These are phyloP conservation scores for Hydrotaea cyrtoneurina DNA, from an alignment of 2,888 invertebrate species.

Conservation along the genomic window DNA sequence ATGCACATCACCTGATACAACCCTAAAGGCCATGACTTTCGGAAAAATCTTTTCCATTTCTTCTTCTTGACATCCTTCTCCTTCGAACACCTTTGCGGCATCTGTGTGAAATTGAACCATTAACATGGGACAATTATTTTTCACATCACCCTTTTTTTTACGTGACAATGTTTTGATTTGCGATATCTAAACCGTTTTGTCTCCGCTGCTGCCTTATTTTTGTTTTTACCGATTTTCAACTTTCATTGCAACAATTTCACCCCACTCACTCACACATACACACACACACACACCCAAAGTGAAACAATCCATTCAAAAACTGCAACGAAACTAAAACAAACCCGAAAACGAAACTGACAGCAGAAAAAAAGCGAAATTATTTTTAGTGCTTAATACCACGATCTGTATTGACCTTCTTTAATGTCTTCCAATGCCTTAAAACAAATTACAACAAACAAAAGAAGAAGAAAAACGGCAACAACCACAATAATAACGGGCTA, in stretches of 20 bases:
- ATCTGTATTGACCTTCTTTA: slow-evolving; percentile 69
- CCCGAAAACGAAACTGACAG: slow-evolving; percentile 33
- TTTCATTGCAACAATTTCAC: slow-evolving; percentile 69
- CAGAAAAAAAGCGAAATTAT: slow-evolving; percentile 51
- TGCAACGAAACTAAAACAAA: slow-evolving; percentile 3
- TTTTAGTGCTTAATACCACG: slow-evolving; percentile 57
- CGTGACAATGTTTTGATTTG: slow-evolving; percentile 29
- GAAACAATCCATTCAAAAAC: slow-evolving; percentile 5
- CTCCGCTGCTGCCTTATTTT: background rate
- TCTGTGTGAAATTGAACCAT: slow-evolving; percentile 23
- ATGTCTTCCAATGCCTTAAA: slow-evolving; percentile 59
- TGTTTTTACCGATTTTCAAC: slow-evolving; percentile 55
- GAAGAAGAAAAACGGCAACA: background rate
- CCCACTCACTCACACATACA: slow-evolving; percentile 19
- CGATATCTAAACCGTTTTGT: slow-evolving; percentile 31
- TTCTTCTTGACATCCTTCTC: too few species aligned
- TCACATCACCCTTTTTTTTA: slow-evolving; percentile 2
- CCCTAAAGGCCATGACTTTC: too few species aligned
- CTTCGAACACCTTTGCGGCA: too few species aligned
- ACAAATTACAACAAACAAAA: slow-evolving; percentile 40
- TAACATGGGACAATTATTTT: slow-evolving; percentile 22
- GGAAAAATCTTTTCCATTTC: too few species aligned
- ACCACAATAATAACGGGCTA: slow-evolving; percentile 16
- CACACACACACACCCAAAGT: background rate
- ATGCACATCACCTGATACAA: too few species aligned